These are phyloP conservation scores for Drosophila fulvimacula DNA, from an alignment of 2,888 invertebrate genomes.

Conservation along the genomic window DNA sequence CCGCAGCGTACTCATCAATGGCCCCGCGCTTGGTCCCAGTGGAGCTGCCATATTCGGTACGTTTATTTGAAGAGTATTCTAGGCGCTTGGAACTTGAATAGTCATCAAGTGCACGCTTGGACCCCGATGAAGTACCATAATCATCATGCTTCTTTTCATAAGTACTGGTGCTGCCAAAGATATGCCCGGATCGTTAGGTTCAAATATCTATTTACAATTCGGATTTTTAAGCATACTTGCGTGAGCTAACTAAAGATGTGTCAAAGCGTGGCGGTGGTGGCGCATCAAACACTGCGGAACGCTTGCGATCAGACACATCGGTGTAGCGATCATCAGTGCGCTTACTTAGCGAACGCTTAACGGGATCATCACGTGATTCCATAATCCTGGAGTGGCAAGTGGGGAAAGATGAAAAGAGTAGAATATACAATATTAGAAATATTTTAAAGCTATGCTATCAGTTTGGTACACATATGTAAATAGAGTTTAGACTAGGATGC, in stretches of 20 bases:
- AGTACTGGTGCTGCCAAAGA: constrained; percentile 40
- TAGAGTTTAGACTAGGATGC: constrained; percentile 58
- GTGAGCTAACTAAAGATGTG: constrained; percentile 81
- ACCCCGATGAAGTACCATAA: constrained; percentile 75
- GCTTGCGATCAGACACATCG: constrained; percentile 82
- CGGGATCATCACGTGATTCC: constrained; percentile 83
- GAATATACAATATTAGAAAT: constrained; percentile 42
- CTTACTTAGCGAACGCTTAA: constrained; percentile 83
- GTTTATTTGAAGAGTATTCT: constrained; percentile 69
- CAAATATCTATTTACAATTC: too few species aligned
- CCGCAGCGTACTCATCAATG: constrained; percentile 77
- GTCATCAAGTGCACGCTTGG: constrained; percentile 82
- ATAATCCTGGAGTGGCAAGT: constrained; percentile 78
- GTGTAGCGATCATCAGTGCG: constrained; percentile 83
- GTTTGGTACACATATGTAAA: constrained; percentile 32
- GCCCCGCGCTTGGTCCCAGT: constrained; percentile 74
- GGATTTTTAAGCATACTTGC: constrained; percentile 68
- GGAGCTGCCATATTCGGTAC: constrained; percentile 68
- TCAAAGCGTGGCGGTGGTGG: constrained; percentile 85
- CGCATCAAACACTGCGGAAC: constrained; percentile 83
- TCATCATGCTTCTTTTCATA: constrained; percentile 84
- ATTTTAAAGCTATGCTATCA: not conserved
- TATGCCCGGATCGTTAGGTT: not conserved
- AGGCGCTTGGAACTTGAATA: constrained; percentile 76
- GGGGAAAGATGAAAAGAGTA: constrained; percentile 62